These are phyloP conservation scores for Strigamia maritima DNA, from an alignment of 2,888 invertebrate species.

Conservation along the genomic window DNA sequence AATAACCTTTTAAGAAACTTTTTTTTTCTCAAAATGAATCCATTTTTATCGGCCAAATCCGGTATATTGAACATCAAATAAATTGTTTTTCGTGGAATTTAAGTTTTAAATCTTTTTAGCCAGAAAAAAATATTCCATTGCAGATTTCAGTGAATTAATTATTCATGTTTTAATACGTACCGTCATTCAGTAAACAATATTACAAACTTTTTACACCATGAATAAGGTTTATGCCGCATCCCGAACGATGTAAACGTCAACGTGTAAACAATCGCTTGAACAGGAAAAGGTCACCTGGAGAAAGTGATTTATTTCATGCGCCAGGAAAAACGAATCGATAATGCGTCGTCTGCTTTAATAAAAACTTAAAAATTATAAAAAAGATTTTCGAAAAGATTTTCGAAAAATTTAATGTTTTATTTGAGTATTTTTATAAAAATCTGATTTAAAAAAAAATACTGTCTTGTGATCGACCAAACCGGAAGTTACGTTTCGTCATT, in stretches of 20 bases:
- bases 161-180: not conserved
- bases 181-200: not conserved
- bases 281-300: not conserved
- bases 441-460: too few relatives aligned
- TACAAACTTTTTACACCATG: not conserved
- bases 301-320: not conserved
- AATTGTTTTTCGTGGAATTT: not conserved
- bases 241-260: not conserved
- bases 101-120: too few relatives aligned
- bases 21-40: too few relatives aligned
- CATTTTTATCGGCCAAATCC: too few relatives aligned
- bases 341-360: not conserved
- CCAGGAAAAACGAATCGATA: not conserved
- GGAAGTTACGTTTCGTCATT: too few relatives aligned
- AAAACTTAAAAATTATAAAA: not conserved
- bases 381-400: not conserved
- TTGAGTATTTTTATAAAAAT: too few relatives aligned
- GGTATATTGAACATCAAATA: not conserved
- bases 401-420: too few relatives aligned
- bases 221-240: constrained; percentile 17
- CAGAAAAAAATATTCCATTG: too few relatives aligned
- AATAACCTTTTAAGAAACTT: not conserved
- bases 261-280: not conserved
- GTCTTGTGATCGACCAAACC: too few relatives aligned
- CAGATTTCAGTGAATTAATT: too few relatives aligned